Evolutionary conservation across 53 echinoderm and acorn worm genomes (phyloP).

Genomic region (Antedon mediterranea): DNA sequence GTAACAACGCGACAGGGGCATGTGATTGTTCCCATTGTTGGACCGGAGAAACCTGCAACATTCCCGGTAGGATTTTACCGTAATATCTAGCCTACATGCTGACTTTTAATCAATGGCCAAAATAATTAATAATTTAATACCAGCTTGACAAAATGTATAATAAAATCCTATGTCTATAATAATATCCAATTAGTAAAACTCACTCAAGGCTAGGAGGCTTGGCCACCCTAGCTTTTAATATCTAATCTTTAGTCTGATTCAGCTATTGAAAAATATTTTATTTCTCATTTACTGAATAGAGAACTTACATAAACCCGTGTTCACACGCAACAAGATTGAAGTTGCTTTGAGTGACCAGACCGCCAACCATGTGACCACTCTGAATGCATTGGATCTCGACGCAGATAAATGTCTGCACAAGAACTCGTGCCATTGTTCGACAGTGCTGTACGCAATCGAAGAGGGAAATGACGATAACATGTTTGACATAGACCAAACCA

Average conservation of each 20-base stretch:
- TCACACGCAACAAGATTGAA: slow-evolving; percentile 27
- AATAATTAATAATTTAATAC: too few species aligned
- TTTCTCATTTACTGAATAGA: slow-evolving; percentile 33
- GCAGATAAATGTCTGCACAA: slow-evolving; percentile 19
- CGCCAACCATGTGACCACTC: slow-evolving; percentile 47
- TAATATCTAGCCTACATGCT: too few species aligned
- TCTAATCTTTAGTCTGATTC: too few species aligned
- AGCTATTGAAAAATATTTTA: too few species aligned
- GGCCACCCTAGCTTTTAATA: too few species aligned
- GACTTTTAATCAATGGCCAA: too few species aligned
- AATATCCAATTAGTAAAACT: too few species aligned
- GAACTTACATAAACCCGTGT: slow-evolving; percentile 45
- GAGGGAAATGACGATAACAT: slow-evolving; percentile 50
- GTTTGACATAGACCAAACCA: slow-evolving; percentile 64
- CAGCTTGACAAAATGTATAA: too few species aligned
- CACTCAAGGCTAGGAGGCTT: too few species aligned
- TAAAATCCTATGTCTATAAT: too few species aligned
- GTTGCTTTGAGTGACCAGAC: slow-evolving; percentile 26
- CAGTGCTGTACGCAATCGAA: slow-evolving; percentile 68
- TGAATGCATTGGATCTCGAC: slow-evolving; percentile 57
- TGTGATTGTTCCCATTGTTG: slow-evolving; percentile 82
- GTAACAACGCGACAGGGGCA: slow-evolving; percentile 43
- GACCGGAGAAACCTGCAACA: slow-evolving; percentile 58
- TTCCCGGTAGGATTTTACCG: slow-evolving; percentile 32
- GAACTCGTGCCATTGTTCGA: slow-evolving; percentile 56